Evolutionary conservation across 2,113 vertebrate genomes (phyloP).

Genomic region (Eptesicus fuscus): DNA sequence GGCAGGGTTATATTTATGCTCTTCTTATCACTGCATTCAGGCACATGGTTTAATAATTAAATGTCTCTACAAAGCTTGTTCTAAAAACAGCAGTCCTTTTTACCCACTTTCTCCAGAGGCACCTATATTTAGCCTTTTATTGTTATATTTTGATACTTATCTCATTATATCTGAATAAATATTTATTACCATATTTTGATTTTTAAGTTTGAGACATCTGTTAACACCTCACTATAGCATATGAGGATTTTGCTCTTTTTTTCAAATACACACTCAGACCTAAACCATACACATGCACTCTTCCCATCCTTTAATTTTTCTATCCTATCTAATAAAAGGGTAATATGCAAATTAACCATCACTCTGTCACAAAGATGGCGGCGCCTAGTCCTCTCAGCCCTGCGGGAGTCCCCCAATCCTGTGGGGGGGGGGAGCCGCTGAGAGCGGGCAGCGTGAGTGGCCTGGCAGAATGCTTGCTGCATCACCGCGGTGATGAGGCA

Average conservation of each 20-base stretch:
- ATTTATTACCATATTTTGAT: background rate
- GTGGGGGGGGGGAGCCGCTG: too few relatives aligned
- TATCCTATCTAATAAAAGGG: too few relatives aligned
- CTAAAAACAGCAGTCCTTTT: background rate
- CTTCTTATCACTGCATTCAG: background rate
- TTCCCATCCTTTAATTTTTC: background rate
- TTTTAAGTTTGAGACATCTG: background rate
- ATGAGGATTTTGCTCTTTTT: background rate
- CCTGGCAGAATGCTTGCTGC: too few relatives aligned
- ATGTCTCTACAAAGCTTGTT: background rate
- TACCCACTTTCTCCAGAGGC: background rate
- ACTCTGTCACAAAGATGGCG: too few relatives aligned
- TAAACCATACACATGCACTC: background rate
- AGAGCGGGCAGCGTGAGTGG: too few relatives aligned
- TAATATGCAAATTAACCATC: too few relatives aligned
- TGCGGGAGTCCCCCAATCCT: too few relatives aligned
- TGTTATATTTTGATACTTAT: background rate
- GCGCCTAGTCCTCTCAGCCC: too few relatives aligned
- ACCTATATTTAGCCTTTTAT: background rate
- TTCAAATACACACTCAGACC: background rate
- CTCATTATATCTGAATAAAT: constrained; percentile 16
- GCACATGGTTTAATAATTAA: background rate
- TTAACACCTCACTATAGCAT: background rate
- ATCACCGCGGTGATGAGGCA: too few relatives aligned
- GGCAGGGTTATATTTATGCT: background rate